Base-by-base conservation (phyloP, 2,113 vertebrate species). In the Nycticebus coucang region DNA sequence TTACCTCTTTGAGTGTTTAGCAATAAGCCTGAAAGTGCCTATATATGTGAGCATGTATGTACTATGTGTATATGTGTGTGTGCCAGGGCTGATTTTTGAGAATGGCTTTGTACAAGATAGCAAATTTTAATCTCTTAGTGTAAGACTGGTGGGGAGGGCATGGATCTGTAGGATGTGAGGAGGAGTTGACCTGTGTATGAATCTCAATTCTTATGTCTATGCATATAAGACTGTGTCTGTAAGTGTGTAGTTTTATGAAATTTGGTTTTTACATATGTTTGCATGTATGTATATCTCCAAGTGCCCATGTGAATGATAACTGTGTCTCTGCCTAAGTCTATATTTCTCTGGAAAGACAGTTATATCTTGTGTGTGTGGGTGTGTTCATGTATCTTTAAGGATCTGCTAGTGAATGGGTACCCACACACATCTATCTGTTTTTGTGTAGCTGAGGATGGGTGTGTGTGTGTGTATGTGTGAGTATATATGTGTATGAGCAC, bases 211-310 rank as follows among this genome's bases (percentile, higher is more conserved):
- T 96, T 79, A 79, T 12, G 28, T 92, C 60, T 59, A 14, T 77
- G 74, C 83, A 75, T 82, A 30, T 35, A 87, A 68, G n/a, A 64
- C 35, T 92, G 28, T 85, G 37, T 97, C 74, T 93, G 19, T 92
- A 93, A 87, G 45, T 45, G 7, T 79, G n/a, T 74, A 78, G 59
- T 57, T 79, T 41, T 62, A 30, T 94, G 79, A 0, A 7, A 5
- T 95, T 96, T 92, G 75, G 21, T 89, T 87, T 95, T 17, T 89
- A 41, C 30, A 7, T 85, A 4, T 82, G 8, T 89, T n/a, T 91
- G 41, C 89, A 50, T 35, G 14, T 87, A 4, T 82, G 11, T 92
- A 37, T 91, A 35, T 84, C 22, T 83, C 45, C 87, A 87, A 45
- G 45, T 95, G 30, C 75, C 64, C 74, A 35, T 79, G 15, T 87